A percentile compares a stretch with the other conserved stretches of the same genome.
These are phyloP conservation scores for Mus musculus DNA, from an alignment of 2,113 vertebrate species.

Conservation along the genomic window GRCm39 chr5:32435501-32436000, in stretches of 20 bases:
- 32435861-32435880: neutral
- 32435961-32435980: neutral
- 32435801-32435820: neutral
- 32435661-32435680: neutral
- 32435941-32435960: no score
- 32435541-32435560: neutral
- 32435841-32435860: neutral
- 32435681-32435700: neutral
- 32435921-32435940: neutral
- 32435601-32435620: neutral
- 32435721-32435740: neutral
- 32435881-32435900: neutral
- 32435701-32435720: neutral
- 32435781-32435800: neutral
- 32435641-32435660: neutral
- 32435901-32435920: neutral
- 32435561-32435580: neutral
- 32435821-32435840: neutral
- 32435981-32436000: neutral
- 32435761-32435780: neutral
- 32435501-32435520: neutral
- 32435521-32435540: neutral
- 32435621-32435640: no score
- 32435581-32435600: neutral
- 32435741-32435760: neutral